Evolutionary conservation across 23 tunicate species (phyloP).

Genomic region (Halocynthia aurantium): DNA sequence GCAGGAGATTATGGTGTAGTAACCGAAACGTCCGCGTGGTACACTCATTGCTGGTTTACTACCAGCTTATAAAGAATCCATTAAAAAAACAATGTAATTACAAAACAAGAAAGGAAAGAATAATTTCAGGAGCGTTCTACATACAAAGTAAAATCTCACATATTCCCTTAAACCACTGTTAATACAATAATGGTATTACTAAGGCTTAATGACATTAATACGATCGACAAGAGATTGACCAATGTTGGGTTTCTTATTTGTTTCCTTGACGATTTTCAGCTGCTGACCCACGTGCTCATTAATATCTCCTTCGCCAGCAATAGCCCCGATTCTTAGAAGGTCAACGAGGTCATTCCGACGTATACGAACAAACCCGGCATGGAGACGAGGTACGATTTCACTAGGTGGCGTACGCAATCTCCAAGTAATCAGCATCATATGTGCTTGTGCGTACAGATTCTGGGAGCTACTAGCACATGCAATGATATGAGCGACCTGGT

Average conservation of each 20-base stretch:
- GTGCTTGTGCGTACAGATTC: constrained; percentile 85
- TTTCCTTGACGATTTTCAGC: constrained; percentile 11
- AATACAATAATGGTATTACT: no score
- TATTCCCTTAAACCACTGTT: no score
- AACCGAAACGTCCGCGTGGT: no score
- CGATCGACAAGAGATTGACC: no score
- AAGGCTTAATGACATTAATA: no score
- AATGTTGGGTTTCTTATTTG: not conserved
- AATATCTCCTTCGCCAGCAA: constrained; percentile 32
- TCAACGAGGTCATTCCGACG: constrained; percentile 74
- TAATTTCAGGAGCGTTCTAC: no score
- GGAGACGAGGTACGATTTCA: constrained; percentile 34
- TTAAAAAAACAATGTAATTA: no score
- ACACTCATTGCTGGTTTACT: no score
- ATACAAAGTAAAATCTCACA: no score
- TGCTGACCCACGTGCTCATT: constrained; percentile 21
- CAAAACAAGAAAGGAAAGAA: no score
- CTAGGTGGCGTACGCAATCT: constrained; percentile 48
- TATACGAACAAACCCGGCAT: constrained; percentile 67
- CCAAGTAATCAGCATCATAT: constrained; percentile 62
- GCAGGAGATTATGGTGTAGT: no score
- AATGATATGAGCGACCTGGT: constrained; percentile 79
- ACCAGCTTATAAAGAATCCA: no score
- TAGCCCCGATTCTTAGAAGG: constrained; percentile 64
- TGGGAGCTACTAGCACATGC: constrained; percentile 89